Conservation (phyloP, 2,797 vertebrate genomes). For the Euthynnus affinis region DNA sequence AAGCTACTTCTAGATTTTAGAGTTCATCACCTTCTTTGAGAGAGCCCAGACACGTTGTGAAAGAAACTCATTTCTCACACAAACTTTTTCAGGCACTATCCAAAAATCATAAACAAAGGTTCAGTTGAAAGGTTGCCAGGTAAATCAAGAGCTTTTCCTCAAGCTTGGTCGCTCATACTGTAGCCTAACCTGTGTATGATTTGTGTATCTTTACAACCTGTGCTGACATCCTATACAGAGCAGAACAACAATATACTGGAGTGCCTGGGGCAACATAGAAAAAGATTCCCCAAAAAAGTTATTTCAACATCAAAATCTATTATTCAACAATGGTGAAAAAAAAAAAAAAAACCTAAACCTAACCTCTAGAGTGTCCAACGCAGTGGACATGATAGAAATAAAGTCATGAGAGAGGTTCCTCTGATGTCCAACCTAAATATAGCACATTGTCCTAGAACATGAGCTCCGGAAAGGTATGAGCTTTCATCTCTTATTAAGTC, state of each 20-base stretch:
- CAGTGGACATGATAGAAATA: slow-evolving; percentile 18
- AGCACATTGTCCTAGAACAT: slow-evolving; percentile 17
- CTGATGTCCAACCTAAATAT: slow-evolving; percentile 41
- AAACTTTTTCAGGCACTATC: too few relatives aligned
- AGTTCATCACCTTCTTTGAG: background rate
- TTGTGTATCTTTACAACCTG: background rate
- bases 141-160: background rate
- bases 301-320: slow-evolving; percentile 39
- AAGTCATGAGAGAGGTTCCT: slow-evolving; percentile 6
- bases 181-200: background rate
- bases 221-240: slow-evolving; percentile 22
- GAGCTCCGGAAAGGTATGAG: slow-evolving; percentile 26
- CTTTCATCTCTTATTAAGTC: slow-evolving; percentile 51
- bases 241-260: background rate
- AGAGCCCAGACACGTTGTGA: too few relatives aligned
- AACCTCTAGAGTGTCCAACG: background rate
- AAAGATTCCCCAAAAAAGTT: slow-evolving; percentile 29
- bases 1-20: background rate
- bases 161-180: background rate
- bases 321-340: slow-evolving; percentile 31
- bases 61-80: too few relatives aligned
- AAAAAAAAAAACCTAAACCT: slow-evolving; percentile 1
- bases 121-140: background rate
- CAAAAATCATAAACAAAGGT: background rate
- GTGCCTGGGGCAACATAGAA: slow-evolving; percentile 13